A percentile compares a stretch with the other conserved stretches of the same genome.
Conservation (phyloP, 2,888 invertebrate species). For the Eutolmus rufibarbis region DNA sequence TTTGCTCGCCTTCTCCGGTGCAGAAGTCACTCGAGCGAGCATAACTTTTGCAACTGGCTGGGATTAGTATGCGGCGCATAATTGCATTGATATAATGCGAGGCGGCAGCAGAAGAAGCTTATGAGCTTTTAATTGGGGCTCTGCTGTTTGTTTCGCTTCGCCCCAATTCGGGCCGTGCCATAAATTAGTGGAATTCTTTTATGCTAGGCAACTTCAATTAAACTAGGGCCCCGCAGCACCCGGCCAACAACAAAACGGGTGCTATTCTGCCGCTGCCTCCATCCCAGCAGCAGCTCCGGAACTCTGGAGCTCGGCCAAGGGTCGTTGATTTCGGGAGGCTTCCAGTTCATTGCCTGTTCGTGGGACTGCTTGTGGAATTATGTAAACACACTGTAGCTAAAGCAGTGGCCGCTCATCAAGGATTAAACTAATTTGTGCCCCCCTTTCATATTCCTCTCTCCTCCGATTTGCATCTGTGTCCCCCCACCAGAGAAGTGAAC, state of each 20-base stretch:
- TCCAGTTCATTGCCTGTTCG: not conserved
- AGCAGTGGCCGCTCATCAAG: not conserved
- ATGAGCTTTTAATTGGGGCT: constrained; percentile 35
- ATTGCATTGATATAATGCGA: constrained; percentile 31
- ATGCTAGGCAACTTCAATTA: not conserved
- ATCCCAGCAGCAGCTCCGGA: not conserved
- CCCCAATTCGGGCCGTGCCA: not conserved
- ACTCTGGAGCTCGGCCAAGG: not conserved
- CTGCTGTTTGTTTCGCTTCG: not conserved
- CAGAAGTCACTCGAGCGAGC: not conserved
- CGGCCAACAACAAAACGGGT: not conserved
- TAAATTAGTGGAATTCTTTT: constrained; percentile 5
- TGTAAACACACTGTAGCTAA: not conserved
- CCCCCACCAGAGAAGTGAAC: not conserved
- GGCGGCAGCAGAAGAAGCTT: not conserved
- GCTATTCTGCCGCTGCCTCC: not conserved
- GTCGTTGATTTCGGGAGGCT: not conserved
- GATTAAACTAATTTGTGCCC: not conserved
- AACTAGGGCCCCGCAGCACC: not conserved
- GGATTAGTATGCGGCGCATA: constrained; percentile 31
- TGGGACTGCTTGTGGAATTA: not conserved
- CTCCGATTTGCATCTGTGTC: not conserved
- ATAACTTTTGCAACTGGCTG: not conserved
- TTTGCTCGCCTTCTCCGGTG: not conserved
- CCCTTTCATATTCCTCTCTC: not conserved